phyloP scores from a whole-genome alignment of 2,888 invertebrate species.

The Phoronis australis region DNA sequence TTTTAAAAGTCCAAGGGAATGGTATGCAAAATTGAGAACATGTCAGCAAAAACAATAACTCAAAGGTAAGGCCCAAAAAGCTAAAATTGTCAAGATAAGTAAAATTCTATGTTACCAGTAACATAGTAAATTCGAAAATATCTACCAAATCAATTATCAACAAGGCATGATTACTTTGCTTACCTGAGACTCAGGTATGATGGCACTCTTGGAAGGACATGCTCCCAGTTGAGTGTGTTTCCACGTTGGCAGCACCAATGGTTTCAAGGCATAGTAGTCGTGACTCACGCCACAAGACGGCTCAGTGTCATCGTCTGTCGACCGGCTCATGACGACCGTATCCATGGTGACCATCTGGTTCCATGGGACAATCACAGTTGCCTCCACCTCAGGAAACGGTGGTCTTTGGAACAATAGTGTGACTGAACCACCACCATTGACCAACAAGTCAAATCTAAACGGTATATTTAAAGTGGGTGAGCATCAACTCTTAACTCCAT shows the following conservation, averaged over 20 bases:
- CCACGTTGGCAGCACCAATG: conserved; percentile 49
- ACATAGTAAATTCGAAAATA: not conserved
- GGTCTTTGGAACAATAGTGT: conserved; percentile 93
- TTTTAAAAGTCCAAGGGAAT: too few species aligned
- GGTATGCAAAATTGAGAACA: too few species aligned
- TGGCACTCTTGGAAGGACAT: conserved; percentile 47
- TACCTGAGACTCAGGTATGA: conserved; percentile 52
- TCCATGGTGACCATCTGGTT: conserved; percentile 78
- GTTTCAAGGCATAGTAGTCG: conserved; percentile 40
- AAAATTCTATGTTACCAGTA: too few species aligned
- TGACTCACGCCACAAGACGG: conserved; percentile 16
- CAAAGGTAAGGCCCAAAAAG: too few species aligned
- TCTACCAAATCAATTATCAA: not conserved
- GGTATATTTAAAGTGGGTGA: too few species aligned
- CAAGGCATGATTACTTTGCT: not conserved
- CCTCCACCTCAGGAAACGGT: conserved; percentile 69
- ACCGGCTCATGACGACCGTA: conserved; percentile 26
- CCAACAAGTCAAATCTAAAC: conserved; percentile 92
- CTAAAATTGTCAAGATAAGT: too few species aligned
- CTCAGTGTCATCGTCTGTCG: conserved; percentile 21
- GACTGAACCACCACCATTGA: conserved; percentile 97
- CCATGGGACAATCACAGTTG: conserved; percentile 67
- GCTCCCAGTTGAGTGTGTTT: conserved; percentile 51
- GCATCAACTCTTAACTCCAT: too few species aligned
- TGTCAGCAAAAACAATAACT: too few species aligned